Conservation (phyloP, 2,888 invertebrate species). For the Sicus ferrugineus region DNA sequence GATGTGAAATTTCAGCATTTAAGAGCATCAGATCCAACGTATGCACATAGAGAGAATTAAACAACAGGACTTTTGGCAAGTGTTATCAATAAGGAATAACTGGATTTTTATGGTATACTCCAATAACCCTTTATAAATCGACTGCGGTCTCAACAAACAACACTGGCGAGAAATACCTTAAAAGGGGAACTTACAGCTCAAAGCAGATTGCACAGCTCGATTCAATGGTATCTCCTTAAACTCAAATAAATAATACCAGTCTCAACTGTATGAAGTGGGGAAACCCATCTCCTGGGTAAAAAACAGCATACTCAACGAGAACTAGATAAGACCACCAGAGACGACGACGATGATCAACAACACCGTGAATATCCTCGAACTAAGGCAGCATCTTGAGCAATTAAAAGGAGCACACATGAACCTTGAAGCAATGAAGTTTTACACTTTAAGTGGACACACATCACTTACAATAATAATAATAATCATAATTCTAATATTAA, state of each 20-base stretch:
- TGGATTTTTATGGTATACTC: neutral
- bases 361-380: no score
- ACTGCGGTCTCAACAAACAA: neutral
- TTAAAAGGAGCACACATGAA: neutral
- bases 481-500: constrained; percentile 1
- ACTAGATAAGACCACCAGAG: neutral
- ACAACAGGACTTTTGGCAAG: neutral
- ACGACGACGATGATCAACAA: constrained; percentile 5
- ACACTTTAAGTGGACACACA: no score
- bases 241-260: no score
- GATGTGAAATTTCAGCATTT: neutral
- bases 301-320: neutral
- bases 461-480: neutral
- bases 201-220: constrained; percentile 1
- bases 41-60: neutral
- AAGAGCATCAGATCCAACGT: no score
- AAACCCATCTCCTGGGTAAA: no score
- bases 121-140: no score
- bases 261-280: no score
- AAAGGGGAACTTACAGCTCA: neutral
- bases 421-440: no score
- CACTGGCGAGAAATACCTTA: constrained; percentile 1
- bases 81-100: neutral
- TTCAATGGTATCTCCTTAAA: neutral
- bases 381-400: neutral